Base-by-base conservation (phyloP, 2,113 vertebrate genomes). In the Stomatorhinus ivindoensis region DNA sequence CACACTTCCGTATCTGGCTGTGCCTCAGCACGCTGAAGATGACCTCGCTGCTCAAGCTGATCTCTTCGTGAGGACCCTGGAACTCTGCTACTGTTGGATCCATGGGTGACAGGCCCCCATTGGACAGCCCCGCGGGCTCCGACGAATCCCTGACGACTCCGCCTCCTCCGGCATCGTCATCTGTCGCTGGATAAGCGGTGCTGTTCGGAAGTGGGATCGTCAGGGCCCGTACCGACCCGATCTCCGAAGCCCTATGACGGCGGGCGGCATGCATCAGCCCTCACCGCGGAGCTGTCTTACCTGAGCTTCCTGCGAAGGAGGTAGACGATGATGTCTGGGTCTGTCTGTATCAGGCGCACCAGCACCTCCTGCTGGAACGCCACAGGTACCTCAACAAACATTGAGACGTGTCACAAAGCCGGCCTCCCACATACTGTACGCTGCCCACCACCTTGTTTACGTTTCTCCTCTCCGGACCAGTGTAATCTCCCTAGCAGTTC, bases 241-340 rank as follows among this genome's bases (percentile, higher is more conserved):
- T 19, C 31, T 35, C 27, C 3, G 15, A 17, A 76, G 69, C 69
- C 15, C 69, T 15, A 15, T 5, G 9, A 6, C 5, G 1, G 27
- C 31, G 4, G 69, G 10, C 1, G 9, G 35, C 73, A n/a, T 42
- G 73, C 35, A 42, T 6, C 15, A 19, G 35, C 2, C 50, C 27
- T 53, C 24, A 39, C 2, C 44, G 24, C 4, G 4, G 39, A 11
- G 19, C 2, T 55, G 85, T 85, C 92, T 84, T 88, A 96, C 96
- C 96, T 95, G 92, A 96, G 94, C 84, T 97, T 98, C 92, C 97
- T 95, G 44, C 97, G 97, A 89, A 98, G 91, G 13, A 99, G 97
- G 91, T 98, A 97, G 91, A 98, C 96, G 3, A 98, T 97, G 92
- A 98, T 96, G 88, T 99, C 98, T 0, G 98, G 97, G 55, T 98